phyloP scores from a whole-genome alignment of 2,113 vertebrate species.

The Chaetodon auriga region DNA sequence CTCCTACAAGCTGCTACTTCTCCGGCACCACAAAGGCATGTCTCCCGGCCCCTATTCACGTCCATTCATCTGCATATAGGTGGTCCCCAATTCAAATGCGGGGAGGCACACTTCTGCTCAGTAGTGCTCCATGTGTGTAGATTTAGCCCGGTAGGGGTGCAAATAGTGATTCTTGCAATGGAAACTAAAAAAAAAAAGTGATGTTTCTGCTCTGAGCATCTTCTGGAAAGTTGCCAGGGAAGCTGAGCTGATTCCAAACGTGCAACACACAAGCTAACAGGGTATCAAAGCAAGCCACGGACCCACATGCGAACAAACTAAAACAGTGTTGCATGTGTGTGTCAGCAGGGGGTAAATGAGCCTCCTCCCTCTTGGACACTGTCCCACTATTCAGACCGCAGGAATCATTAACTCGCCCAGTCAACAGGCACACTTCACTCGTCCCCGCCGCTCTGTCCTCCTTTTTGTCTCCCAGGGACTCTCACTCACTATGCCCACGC shows the following conservation, averaged over 20 bases:
- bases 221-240: slow-evolving; percentile 38
- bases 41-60: slow-evolving; percentile 47
- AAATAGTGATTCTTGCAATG: background rate
- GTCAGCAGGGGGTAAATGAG: slow-evolving; percentile 69
- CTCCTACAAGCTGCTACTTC: slow-evolving; percentile 83
- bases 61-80: slow-evolving; percentile 84
- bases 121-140: slow-evolving; percentile 49
- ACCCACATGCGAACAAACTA: slow-evolving; percentile 19
- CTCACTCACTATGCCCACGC: slow-evolving; percentile 24
- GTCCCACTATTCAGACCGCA: slow-evolving; percentile 69
- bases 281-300: slow-evolving; percentile 27
- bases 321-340: slow-evolving; percentile 49
- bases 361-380: slow-evolving; percentile 58
- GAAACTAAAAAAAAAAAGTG: background rate
- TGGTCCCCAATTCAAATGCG: slow-evolving; percentile 63
- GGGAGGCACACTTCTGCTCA: slow-evolving; percentile 69
- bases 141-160: slow-evolving; percentile 8
- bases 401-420: slow-evolving; percentile 81
- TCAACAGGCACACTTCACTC: slow-evolving; percentile 78
- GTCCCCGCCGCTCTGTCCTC: slow-evolving; percentile 44
- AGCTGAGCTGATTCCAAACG: slow-evolving; percentile 25
- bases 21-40: slow-evolving; percentile 73
- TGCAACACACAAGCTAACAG: slow-evolving; percentile 21
- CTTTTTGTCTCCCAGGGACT: slow-evolving; percentile 56
- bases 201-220: slow-evolving; percentile 15